Evolutionary conservation across 2,797 vertebrate genomes (phyloP).

Genomic region (Streptopelia turtur): DNA sequence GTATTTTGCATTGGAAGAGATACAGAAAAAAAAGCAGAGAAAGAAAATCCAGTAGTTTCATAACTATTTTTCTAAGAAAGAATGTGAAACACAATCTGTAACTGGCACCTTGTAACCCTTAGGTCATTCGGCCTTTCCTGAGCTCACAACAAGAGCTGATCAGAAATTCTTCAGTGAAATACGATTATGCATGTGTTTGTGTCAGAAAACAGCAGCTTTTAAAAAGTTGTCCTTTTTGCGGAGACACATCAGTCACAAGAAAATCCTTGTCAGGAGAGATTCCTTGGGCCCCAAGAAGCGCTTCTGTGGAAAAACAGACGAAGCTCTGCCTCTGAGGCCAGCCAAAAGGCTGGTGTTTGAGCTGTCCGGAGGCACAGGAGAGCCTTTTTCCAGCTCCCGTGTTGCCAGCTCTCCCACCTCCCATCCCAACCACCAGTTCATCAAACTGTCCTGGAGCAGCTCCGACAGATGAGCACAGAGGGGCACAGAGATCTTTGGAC

Average conservation of each 20-base stretch:
- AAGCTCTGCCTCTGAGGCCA: neutral
- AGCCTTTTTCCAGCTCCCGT: accelerated
- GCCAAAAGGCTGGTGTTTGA: neutral
- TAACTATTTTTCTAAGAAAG: constrained; percentile 65
- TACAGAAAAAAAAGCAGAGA: neutral
- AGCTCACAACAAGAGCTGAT: neutral
- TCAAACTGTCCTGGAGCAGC: neutral
- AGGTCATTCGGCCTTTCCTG: constrained; percentile 36
- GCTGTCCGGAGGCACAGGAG: neutral
- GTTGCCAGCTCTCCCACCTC: neutral
- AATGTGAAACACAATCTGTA: constrained; percentile 63
- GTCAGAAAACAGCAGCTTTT: neutral
- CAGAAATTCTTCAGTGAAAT: constrained; percentile 13
- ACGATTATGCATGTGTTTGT: neutral
- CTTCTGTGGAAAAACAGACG: neutral
- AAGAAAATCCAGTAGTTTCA: constrained; percentile 48
- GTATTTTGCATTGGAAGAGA: constrained; percentile 43
- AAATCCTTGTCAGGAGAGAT: neutral
- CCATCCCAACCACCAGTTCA: neutral
- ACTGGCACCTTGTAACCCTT: constrained; percentile 58
- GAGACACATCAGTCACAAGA: neutral
- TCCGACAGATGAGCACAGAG: neutral
- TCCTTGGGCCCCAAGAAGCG: neutral
- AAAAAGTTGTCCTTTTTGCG: neutral
- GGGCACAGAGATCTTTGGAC: neutral